Conservation (phyloP, 2,113 vertebrate genomes). For the Rhegmatorhina hoffmannsi region DNA sequence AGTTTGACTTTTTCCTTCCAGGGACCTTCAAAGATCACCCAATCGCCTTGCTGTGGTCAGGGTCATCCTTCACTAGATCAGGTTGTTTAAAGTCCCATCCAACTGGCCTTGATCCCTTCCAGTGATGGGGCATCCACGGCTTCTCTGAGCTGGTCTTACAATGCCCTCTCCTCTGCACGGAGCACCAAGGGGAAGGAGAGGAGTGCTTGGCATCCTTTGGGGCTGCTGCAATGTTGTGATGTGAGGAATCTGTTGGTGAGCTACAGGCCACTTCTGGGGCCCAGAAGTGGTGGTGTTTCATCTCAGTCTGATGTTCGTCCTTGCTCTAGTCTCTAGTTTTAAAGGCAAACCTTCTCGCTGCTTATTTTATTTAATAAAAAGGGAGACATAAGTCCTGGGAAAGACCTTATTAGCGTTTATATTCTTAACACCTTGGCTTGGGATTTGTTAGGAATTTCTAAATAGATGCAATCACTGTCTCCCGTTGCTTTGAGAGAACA, state of each 20-base stretch:
- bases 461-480: not conserved
- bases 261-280: not conserved
- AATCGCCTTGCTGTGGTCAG: not conserved
- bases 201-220: not conserved
- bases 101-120: not conserved
- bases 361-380: not conserved
- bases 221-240: fast-evolving
- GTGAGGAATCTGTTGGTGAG: not conserved
- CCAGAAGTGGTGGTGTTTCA: not conserved
- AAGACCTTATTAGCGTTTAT: not conserved
- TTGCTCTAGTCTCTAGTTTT: not conserved
- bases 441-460: not conserved
- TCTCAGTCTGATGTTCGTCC: not conserved
- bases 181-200: not conserved
- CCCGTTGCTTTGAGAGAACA: not conserved
- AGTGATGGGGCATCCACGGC: not conserved
- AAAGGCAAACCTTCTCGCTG: not conserved
- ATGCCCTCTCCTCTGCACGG: not conserved
- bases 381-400: not conserved
- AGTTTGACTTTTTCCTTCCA: not conserved
- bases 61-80: not conserved
- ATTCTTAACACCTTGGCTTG: not conserved
- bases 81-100: not conserved
- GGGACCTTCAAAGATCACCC: not conserved
- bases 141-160: not conserved